Evolutionary conservation across 2,113 vertebrate genomes (phyloP), one percentile per base, ranked within the genome.

Genomic region (Papio anubis): DNA sequence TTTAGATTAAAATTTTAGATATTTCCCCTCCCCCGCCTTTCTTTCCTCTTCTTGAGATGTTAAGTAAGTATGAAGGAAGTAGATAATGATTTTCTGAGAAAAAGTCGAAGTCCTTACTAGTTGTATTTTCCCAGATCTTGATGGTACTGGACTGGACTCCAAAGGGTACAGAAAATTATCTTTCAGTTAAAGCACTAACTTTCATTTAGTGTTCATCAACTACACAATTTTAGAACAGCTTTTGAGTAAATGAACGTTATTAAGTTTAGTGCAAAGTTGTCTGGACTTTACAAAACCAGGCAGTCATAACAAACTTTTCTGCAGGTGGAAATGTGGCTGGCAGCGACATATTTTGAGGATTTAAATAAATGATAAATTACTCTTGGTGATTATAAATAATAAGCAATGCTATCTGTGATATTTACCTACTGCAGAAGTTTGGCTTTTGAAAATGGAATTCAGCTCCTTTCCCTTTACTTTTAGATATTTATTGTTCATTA

Each of bases 281-380:
- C 38, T 89, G 59, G 27, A 79, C 35, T 87, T 97, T 59, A 76
- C 10, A 81, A 32, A 96, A 61, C 52, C 70, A 83, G 35, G 52
- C 66, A 32, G 27, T 55, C 35, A 70, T 68, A 88, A 79, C 17
- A 91, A 92, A 83, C 2, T 80, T 92, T 20, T 81, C 45, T 16
- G 9, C 1, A 55, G 18, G 35, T 68, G n/a, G 82, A 43, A 84
- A 89, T 40, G 43, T 45, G 40, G 83, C 40, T 95, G 70, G 6
- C n/a, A 88, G 76, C 76, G 92, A 92, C 1, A 3, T 88, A 88
- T 75, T 95, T 94, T 85, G 90, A 86, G 43, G 38, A 72, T 78
- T 88, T 84, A 21, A 90, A 88, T n/a, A 81, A 85, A 94, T 85
- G 76, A 55, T 35, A 93, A 40, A 64, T 90, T 94, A 68, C 25